These are phyloP conservation scores for Neofelis nebulosa DNA, from an alignment of 2,113 vertebrate species.

Conservation along the genomic window DNA sequence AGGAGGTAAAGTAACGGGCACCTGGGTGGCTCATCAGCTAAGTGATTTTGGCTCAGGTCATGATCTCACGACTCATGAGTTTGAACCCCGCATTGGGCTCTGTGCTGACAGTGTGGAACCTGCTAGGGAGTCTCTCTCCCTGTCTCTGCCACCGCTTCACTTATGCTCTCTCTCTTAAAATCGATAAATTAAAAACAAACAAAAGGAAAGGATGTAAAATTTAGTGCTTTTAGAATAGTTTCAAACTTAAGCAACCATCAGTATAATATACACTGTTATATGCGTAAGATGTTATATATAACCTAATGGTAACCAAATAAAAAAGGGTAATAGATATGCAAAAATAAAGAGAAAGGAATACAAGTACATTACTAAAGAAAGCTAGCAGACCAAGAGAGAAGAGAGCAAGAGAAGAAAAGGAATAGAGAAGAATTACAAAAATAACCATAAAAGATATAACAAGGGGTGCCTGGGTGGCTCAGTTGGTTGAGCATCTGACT, in stretches of 20 bases:
- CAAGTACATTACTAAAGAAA: neutral
- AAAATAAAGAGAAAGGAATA: neutral
- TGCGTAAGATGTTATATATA: neutral
- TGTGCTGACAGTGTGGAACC: too few species aligned
- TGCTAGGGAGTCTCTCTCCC: too few species aligned
- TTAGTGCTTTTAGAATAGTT: neutral
- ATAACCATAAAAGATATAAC: neutral
- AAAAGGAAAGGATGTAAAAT: neutral
- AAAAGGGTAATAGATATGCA: neutral
- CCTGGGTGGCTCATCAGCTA: too few species aligned
- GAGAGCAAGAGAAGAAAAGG: neutral
- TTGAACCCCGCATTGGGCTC: too few species aligned
- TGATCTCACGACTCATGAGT: too few species aligned
- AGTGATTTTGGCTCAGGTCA: too few species aligned
- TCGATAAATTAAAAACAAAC: too few species aligned
- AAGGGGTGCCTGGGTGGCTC: too few species aligned
- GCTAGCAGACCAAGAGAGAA: neutral
- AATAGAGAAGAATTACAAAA: neutral
- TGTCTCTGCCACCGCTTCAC: too few species aligned
- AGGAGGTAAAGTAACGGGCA: neutral
- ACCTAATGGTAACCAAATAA: neutral
- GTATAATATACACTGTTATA: neutral
- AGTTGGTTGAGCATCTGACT: too few species aligned
- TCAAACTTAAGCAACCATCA: neutral
- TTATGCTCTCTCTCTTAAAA: too few species aligned